Evolutionary conservation across 2,113 vertebrate species (phyloP), one percentile per base, ranked within the genome.

Genomic region (Bubalus kerabau): DNA sequence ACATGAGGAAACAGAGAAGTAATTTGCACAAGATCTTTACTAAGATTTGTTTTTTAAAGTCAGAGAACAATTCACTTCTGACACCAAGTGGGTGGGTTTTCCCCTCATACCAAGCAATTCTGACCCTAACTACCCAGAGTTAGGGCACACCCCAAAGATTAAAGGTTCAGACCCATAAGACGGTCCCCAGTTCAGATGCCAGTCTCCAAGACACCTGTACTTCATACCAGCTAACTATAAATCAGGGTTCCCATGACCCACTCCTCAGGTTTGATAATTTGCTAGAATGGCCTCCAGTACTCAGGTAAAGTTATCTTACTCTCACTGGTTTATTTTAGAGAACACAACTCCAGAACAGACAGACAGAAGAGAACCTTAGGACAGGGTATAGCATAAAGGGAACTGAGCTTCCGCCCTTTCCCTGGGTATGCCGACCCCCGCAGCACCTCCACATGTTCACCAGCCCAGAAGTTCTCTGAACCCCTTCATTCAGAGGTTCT

Each of bases 1-100:
- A 74, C 36, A 32, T 28, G 50, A 89, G 60, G 24, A 97, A 83
- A 93, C 9, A 36, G 71, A 83, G 28, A 76, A 87, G 30, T 91
- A 50, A 81, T 30, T 91, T 54, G 62, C 32, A 81, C 16, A 90
- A 88, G 36, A 16, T 59, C 59, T 11, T 59, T 60, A 74, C 21
- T 46, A 50, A 96, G 54, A 46, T 60, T 43, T 48, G 1, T 30
- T 54, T 84, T 28, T 76, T 46, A n/a, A 52, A 84, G 7, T 62
- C 54, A 60, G 9, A 23, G 43, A 62, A 46, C 76, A 32, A n/a
- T 88, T 59, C 67, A 40, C 62, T 28, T 96, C 54, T 76, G 54
- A 76, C 52, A 54, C 46, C 76, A 57, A 89, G 40, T 3, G 0
- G 5, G 16, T 30, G 12, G 78, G 23, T 32, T 60, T 84, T 60